Evolutionary conservation across 2,888 invertebrate species (phyloP), one percentile per base, ranked within the genome.

Genomic region (Suillia variegata): DNA sequence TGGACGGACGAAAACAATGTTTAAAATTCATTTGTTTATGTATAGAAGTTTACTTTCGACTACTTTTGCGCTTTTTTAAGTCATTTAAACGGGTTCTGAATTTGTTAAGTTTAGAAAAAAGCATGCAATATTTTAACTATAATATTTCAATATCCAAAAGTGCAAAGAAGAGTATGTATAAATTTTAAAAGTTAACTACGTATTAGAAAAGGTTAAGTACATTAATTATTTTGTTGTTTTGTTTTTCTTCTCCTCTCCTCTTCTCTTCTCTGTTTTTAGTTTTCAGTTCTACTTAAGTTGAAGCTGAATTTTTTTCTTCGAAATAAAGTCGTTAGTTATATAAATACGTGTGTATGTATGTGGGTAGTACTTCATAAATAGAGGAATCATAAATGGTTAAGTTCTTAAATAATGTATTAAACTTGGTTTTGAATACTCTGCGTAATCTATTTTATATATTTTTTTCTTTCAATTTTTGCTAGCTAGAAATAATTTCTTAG

Each of bases 1-100:
- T 80, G 79, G 79, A 80, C 79, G 79, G 80, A 80, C 77, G 77
- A 80, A 80, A 80, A 80, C 76, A 80, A 76, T 75, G 72, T 76
- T 73, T 76, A 75, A 71, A 73, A 75, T 75, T 71, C 71, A 64
- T 73, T 73, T 73, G 70, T 31, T 21, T 49, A 56, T 56, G 54
- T 56, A 15, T 56, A 53, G 48, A n/a, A n/a, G n/a, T n/a, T 56
- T 52, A 42, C 56, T 45, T 55, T 38, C 54, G 42, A 53, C 49
- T 56, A 10, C 51, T 47, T 56, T 5, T 54, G 50, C 60, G 10
- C 45, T 51, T 45, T 45, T 2, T 45, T 13, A 15, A 15, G 22
- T 45, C 17, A 12, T 45, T 45, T 2, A 2, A n/a, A 15, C 15
- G 13, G 2, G 12, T 34, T 34, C 34, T 15, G 13, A n/a, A n/a